Conservation (phyloP, 2,113 vertebrate genomes). For the Proteles cristata region DNA sequence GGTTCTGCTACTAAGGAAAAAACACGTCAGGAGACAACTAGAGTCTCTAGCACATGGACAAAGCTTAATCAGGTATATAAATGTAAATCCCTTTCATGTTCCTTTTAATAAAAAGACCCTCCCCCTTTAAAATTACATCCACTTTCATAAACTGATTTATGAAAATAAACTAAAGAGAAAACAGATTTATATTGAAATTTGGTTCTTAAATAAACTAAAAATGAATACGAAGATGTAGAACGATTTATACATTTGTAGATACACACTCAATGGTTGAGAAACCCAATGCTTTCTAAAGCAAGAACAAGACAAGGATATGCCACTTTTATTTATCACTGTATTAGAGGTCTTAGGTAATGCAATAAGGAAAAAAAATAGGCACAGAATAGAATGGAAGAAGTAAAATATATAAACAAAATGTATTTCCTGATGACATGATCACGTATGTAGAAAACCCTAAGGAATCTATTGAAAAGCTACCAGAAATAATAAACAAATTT, state of each 20-base stretch:
- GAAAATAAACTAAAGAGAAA: not conserved
- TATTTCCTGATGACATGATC: not conserved
- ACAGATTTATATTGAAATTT: not conserved
- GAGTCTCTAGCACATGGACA: not conserved
- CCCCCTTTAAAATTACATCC: not conserved
- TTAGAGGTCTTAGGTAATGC: not conserved
- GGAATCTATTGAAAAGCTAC: not conserved
- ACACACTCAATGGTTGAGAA: not conserved
- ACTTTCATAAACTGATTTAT: slow-evolving; percentile 14
- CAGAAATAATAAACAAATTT: not conserved
- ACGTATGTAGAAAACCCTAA: not conserved
- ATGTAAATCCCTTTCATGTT: not conserved
- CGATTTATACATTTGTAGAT: not conserved
- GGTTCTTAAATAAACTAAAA: slow-evolving; percentile 44
- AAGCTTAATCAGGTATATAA: not conserved
- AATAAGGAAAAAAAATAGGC: slow-evolving; percentile 39
- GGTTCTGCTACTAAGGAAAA: not conserved
- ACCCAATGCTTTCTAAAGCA: not conserved
- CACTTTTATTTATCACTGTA: not conserved
- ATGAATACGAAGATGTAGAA: slow-evolving; percentile 22
- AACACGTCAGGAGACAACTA: not conserved
- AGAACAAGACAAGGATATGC: not conserved
- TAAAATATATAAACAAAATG: not conserved
- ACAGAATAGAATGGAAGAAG: not conserved
- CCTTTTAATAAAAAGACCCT: not conserved